Conservation (phyloP, 2,113 vertebrate species). For the Tragelaphus buxtoni region DNA sequence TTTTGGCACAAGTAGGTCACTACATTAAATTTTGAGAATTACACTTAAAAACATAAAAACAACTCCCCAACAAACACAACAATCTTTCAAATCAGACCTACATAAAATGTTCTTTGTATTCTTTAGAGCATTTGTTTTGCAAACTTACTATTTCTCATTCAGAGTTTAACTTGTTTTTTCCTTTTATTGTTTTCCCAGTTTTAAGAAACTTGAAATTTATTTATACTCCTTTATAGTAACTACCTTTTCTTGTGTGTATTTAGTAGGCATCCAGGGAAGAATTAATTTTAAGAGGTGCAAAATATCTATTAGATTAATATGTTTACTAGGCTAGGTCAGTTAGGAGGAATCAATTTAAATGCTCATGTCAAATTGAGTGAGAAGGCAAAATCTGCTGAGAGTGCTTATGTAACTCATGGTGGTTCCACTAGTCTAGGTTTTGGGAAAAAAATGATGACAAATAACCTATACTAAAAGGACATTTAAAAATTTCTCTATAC, state of each 20-base stretch:
- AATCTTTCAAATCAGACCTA: neutral
- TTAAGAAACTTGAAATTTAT: neutral
- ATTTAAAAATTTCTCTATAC: neutral
- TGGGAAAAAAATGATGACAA: neutral
- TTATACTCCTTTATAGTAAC: neutral
- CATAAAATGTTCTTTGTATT: neutral
- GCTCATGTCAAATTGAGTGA: neutral
- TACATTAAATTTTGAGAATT: slow-evolving; percentile 1
- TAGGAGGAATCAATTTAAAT: neutral
- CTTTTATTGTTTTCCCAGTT: neutral
- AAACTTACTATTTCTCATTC: neutral
- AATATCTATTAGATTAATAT: neutral
- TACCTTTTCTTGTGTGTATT: neutral
- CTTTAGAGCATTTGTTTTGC: neutral
- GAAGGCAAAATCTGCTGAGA: neutral
- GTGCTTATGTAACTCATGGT: neutral
- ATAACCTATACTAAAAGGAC: neutral
- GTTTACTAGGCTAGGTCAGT: neutral
- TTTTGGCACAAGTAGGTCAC: neutral
- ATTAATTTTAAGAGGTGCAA: neutral
- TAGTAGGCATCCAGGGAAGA: neutral
- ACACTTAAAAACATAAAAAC: neutral
- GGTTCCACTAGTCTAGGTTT: neutral
- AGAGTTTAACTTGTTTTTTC: neutral
- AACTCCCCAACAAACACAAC: neutral